These are phyloP conservation scores for Petrocephalus schoutedeni DNA, from an alignment of 2,797 vertebrate genomes.

Conservation along the genomic window DNA sequence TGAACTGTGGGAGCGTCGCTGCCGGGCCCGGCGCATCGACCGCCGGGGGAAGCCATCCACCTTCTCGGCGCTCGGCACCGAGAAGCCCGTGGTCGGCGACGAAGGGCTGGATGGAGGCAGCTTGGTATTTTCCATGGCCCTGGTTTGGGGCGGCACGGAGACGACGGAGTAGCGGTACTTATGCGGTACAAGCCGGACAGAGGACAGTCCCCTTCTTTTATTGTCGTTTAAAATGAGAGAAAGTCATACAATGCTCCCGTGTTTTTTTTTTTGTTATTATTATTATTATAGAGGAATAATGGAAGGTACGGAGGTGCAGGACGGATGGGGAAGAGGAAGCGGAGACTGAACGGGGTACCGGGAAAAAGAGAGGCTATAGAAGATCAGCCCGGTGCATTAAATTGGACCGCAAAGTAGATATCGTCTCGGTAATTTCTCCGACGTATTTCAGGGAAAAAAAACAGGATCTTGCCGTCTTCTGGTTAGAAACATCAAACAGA, in stretches of 20 bases:
- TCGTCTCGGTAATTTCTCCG: neutral
- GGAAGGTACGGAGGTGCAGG: neutral
- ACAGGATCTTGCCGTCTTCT: neutral
- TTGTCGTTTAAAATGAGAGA: neutral
- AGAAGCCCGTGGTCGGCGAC: constrained; percentile 79
- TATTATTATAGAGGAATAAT: neutral
- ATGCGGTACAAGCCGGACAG: neutral
- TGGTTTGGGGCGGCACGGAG: constrained; percentile 16
- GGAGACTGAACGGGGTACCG: neutral
- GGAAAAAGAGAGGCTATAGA: neutral
- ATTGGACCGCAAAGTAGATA: neutral
- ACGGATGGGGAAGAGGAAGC: neutral
- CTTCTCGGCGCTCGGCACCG: constrained; percentile 85
- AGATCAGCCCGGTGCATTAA: neutral
- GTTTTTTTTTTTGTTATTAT: neutral
- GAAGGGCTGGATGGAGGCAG: constrained; percentile 84
- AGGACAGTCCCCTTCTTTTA: neutral
- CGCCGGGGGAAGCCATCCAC: constrained; percentile 87
- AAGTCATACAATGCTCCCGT: neutral
- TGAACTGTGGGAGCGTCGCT: constrained; percentile 85
- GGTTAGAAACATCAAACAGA: neutral
- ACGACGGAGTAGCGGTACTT: neutral
- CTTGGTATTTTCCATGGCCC: constrained; percentile 71
- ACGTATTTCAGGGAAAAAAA: neutral
- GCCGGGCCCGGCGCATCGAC: constrained; percentile 83